Percentiles rank a stretch among this genome's conserved stretches.
Conservation (phyloP, 2,797 vertebrate species). For the Poeciliopsis paucimaculata region DNA sequence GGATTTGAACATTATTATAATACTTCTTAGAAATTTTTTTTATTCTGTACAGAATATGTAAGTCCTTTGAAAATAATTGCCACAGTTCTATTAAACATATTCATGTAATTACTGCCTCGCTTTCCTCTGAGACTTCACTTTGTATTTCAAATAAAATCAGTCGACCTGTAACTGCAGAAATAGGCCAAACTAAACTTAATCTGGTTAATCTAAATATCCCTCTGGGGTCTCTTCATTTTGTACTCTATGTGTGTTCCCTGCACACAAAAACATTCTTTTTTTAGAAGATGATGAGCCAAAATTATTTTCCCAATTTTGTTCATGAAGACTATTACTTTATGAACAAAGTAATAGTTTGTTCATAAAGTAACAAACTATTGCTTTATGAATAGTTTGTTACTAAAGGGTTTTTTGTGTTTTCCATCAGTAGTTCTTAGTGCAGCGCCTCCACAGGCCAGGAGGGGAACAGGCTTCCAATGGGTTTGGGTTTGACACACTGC, state of each 20-base stretch:
- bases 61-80: background rate
- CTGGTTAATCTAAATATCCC: constrained; percentile 4
- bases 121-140: background rate
- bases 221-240: background rate
- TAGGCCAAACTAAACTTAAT: background rate
- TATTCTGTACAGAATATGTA: background rate
- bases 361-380: no score
- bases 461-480: no score
- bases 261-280: background rate
- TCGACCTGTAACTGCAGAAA: constrained; percentile 1
- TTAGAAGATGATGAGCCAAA: background rate
- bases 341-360: no score
- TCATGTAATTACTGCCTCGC: background rate
- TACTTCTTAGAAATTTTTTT: background rate
- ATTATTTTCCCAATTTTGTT: background rate
- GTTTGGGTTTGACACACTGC: no score
- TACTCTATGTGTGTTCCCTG: background rate
- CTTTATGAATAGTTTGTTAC: no score
- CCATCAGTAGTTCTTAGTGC: no score
- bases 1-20: background rate
- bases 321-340: background rate
- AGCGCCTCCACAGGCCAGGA: no score
- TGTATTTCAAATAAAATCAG: constrained; percentile 1
- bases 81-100: background rate
- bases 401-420: no score